Base-by-base conservation (phyloP, 2,797 vertebrate species). In the Hydrocynus forskahlii region DNA sequence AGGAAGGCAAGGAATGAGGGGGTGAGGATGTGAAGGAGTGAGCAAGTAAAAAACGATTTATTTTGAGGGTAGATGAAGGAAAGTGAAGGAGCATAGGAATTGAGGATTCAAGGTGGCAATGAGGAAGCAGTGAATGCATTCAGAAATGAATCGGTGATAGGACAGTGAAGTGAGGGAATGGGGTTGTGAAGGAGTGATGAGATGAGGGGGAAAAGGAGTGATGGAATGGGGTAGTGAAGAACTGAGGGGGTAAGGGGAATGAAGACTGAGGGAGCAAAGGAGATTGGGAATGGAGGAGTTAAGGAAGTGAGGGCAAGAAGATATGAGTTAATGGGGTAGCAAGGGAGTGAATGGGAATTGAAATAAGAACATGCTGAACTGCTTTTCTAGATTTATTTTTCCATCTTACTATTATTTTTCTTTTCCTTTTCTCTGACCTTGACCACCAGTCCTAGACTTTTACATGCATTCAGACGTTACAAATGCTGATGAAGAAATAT, bases 401-500 rank as follows among this genome's bases (percentile, higher is more conserved):
- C 17, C 62, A 1, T 29, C 23, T 6, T 29, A n/a, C n/a, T n/a
- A n/a, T 17, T 63, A 23, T 6, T 35, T 35, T 23, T 16, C 4
- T 35, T 12, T 14, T 12, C 19, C 19, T 57, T 23, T 21, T 19
- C 57, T 23, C 25, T 63, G 62, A 63, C 62, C 62, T 63, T 63
- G 25, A 63, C 62, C 25, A 16, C 5, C 62, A 5, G 16, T 8
- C 5, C 23, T 6, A 16, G 19, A 7, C 13, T 63, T 23, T 10
- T 85, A 82, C 52, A 82, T 52, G 76, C 80, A 83, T 76, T 73
- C 59, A 68, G 35, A 35, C 25, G 5, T 3, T 71, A 13, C 86
- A 87, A 87, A 85, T 89, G 85, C 84, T 82, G 86, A 88, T 84
- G 80, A 83, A 88, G 84, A 86, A 90, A 86, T 83, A 81, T 60